Conservation (phyloP, 2,113 vertebrate species). For the Lethenteron camtschaticum region DNA sequence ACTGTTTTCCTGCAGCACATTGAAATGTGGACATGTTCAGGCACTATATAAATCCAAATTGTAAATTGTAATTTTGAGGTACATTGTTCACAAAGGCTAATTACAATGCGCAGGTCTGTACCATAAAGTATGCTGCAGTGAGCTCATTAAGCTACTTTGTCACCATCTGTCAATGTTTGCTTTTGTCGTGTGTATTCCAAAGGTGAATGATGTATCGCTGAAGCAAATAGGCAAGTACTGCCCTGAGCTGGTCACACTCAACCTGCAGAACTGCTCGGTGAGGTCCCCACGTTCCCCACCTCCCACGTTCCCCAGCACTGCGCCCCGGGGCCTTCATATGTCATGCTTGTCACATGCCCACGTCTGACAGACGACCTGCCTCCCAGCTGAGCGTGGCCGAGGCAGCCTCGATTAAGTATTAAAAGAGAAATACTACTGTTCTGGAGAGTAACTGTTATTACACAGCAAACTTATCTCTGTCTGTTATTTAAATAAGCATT, state of each 20-base stretch:
- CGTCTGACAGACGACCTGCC: neutral
- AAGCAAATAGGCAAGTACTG: slow-evolving; percentile 81
- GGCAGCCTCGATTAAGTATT: neutral
- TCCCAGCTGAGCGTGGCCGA: slow-evolving; percentile 4
- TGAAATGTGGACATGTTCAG: too few relatives aligned
- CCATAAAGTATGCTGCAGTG: too few relatives aligned
- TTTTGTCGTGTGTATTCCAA: slow-evolving; percentile 10
- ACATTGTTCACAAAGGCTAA: neutral
- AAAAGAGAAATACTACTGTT: too few relatives aligned
- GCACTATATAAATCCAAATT: too few relatives aligned
- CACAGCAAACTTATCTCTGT: too few relatives aligned
- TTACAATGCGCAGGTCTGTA: neutral
- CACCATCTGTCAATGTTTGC: too few relatives aligned
- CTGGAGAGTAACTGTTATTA: too few relatives aligned
- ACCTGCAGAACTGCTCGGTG: slow-evolving; percentile 87
- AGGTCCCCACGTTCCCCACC: slow-evolving; percentile 17
- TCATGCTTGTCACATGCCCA: neutral
- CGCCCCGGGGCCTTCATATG: neutral
- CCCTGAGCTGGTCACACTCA: slow-evolving; percentile 81
- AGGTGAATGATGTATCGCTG: slow-evolving; percentile 88
- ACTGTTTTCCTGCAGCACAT: too few relatives aligned
- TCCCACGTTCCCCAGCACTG: neutral
- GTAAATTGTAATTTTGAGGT: neutral
- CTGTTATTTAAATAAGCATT: too few relatives aligned
- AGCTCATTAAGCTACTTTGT: too few relatives aligned